phyloP scores from a whole-genome alignment of 1,140 invertebrate species.

The Drosophila leontia region DNA sequence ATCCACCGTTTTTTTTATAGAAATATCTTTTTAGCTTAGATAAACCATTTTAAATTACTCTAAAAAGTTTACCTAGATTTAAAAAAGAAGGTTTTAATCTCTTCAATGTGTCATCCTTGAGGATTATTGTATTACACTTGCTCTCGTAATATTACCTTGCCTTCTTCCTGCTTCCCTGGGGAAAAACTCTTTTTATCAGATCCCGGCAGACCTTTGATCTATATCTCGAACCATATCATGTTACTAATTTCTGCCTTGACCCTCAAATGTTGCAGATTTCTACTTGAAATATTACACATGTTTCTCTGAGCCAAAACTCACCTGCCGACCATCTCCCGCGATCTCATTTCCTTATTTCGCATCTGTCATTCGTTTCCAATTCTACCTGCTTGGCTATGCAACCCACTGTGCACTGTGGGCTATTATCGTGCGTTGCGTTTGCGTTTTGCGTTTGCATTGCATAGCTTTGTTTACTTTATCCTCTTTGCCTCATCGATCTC shows the following conservation, averaged over 20 bases:
- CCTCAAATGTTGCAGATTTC: constrained; percentile 8
- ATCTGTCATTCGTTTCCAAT: constrained; percentile 44
- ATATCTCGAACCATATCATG: constrained; percentile 1
- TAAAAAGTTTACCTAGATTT: background rate
- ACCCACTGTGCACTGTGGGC: constrained; percentile 73
- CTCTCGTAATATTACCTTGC: background rate
- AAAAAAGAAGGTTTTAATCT: too few relatives aligned
- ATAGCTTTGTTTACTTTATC: constrained; percentile 72
- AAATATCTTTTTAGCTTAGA: too few relatives aligned
- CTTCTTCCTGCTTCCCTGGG: constrained; percentile 13
- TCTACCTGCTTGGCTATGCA: constrained; percentile 34
- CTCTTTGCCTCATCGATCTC: constrained; percentile 43
- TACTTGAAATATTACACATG: constrained; percentile 28
- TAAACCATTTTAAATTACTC: too few relatives aligned
- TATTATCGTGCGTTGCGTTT: constrained; percentile 60
- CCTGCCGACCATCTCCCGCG: constrained; percentile 66
- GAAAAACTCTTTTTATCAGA: constrained; percentile 37
- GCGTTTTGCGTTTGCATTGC: constrained; percentile 64
- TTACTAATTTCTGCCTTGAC: constrained; percentile 26
- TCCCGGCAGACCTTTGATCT: constrained; percentile 1
- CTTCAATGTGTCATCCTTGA: background rate
- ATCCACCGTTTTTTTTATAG: too few relatives aligned
- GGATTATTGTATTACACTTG: constrained; percentile 6
- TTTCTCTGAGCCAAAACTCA: constrained; percentile 38
- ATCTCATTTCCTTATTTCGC: constrained; percentile 67